A percentile compares a stretch with the other conserved stretches of the same genome.
These are phyloP conservation scores for Peromyscus leucopus DNA, from an alignment of 2,113 vertebrate species.

Conservation along the genomic window DNA sequence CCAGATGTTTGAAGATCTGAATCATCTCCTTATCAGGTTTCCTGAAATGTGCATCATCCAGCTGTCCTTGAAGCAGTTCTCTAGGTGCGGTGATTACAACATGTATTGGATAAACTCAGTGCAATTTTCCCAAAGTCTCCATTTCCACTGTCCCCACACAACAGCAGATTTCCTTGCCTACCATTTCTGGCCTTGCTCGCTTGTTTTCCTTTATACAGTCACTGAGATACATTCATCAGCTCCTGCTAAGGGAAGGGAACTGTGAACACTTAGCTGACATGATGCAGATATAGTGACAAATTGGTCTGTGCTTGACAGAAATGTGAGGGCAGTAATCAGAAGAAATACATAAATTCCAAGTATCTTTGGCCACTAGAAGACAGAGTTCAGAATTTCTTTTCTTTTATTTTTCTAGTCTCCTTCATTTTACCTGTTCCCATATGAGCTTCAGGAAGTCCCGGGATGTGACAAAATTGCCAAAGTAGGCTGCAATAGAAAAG, in stretches of 20 bases:
- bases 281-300: conserved; percentile 85
- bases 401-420: not conserved
- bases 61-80: conserved; percentile 81
- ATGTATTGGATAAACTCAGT: conserved; percentile 44
- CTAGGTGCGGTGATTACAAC: conserved; percentile 67
- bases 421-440: not conserved
- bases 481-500: not conserved
- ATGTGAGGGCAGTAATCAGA: conserved; percentile 36
- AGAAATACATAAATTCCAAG: conserved; percentile 53
- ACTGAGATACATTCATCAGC: conserved; percentile 80
- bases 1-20: conserved; percentile 64
- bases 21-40: conserved; percentile 70
- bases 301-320: conserved; percentile 82
- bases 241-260: conserved; percentile 83
- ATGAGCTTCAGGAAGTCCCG: not conserved
- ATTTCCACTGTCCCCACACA: conserved; percentile 57
- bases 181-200: conserved; percentile 75
- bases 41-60: conserved; percentile 73
- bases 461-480: conserved; percentile 15
- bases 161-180: conserved; percentile 62
- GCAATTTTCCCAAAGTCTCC: conserved; percentile 76
- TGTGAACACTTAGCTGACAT: conserved; percentile 77
- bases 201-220: conserved; percentile 82
- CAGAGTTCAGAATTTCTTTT: not conserved
- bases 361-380: conserved; percentile 62